These are phyloP conservation scores for Peromyscus polionotus DNA, from an alignment of 2,113 vertebrate genomes.

Conservation along the genomic window DNA sequence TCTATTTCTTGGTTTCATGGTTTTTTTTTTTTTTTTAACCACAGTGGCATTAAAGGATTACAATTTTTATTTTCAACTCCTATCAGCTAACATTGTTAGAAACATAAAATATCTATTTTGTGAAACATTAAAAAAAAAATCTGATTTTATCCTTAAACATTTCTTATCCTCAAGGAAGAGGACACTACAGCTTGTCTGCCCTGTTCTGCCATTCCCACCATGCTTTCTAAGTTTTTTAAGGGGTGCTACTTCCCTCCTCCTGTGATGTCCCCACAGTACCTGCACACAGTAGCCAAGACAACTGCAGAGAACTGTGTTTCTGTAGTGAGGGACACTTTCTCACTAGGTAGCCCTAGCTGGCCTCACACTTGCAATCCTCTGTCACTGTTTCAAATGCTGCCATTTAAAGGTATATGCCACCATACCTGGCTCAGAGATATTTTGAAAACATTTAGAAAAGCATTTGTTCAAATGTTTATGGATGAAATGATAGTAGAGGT, in stretches of 20 bases:
- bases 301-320: conserved; percentile 3
- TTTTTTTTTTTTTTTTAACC: neutral
- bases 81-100: conserved; percentile 33
- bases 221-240: neutral
- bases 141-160: conserved; percentile 8
- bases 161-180: conserved; percentile 40
- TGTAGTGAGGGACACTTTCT: neutral
- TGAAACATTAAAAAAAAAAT: conserved; percentile 4
- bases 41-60: conserved; percentile 45
- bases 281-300: neutral
- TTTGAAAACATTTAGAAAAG: conserved; percentile 21
- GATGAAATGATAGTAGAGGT: neutral
- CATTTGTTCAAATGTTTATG: conserved; percentile 6
- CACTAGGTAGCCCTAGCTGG: neutral
- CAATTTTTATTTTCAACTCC: conserved; percentile 37
- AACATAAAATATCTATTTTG: conserved; percentile 47
- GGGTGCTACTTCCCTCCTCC: neutral
- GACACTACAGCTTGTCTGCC: conserved; percentile 10
- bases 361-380: neutral
- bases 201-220: neutral
- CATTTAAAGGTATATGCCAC: neutral
- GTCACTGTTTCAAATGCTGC: neutral
- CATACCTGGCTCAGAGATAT: neutral
- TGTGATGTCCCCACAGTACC: neutral
- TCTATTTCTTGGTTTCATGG: conserved; percentile 47